These are phyloP conservation scores for Eurois occulta DNA, from an alignment of 2,888 invertebrate species.

Conservation along the genomic window DNA sequence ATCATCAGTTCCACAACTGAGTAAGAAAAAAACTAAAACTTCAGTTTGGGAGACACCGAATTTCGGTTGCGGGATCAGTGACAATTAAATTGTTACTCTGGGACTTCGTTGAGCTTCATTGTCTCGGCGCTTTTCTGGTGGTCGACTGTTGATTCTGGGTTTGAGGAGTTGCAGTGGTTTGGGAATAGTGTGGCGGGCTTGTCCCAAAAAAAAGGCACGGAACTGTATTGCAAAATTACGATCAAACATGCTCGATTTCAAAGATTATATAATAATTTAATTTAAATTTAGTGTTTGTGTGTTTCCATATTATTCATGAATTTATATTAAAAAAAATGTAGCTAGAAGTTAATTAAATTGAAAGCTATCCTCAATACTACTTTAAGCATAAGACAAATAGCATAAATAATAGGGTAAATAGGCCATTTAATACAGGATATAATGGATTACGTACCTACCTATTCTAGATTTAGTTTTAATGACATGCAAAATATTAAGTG, in stretches of 20 bases:
- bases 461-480: background rate
- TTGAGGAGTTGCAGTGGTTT: too few relatives aligned
- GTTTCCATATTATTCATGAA: background rate
- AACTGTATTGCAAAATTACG: background rate
- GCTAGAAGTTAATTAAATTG: background rate
- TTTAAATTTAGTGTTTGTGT: background rate
- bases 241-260: background rate
- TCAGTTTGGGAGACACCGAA: background rate
- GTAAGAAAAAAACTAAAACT: background rate
- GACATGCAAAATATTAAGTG: background rate
- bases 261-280: background rate
- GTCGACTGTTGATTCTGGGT: too few relatives aligned
- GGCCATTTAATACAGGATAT: background rate
- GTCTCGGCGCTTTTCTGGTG: too few relatives aligned
- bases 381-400: background rate
- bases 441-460: conserved; percentile 1
- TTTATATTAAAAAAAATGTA: background rate
- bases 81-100: too few relatives aligned
- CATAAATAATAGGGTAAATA: background rate
- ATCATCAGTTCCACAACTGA: background rate
- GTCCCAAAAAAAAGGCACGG: too few relatives aligned
- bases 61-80: too few relatives aligned
- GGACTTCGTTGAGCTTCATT: too few relatives aligned
- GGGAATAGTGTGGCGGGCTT: too few relatives aligned
- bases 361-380: background rate